Conservation (phyloP, 1,140 invertebrate species). For the Brachionus koreanus region DNA sequence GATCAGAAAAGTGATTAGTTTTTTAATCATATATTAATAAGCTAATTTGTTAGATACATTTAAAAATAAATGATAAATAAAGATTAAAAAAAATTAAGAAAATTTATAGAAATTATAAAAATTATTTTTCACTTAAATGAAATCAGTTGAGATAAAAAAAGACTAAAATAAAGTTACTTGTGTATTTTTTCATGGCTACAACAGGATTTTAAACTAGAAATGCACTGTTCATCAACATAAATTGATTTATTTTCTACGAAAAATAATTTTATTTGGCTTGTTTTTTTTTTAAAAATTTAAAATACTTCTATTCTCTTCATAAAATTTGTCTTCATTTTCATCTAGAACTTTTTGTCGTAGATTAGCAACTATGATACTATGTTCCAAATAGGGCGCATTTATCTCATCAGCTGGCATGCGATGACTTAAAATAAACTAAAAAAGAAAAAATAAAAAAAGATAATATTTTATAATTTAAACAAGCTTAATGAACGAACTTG, state of each 20-base stretch:
- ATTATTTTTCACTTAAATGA: no score
- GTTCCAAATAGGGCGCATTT: conserved; percentile 30
- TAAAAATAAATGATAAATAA: no score
- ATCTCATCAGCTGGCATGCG: conserved; percentile 1
- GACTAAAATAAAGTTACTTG: not conserved
- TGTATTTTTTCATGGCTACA: conserved; percentile 3
- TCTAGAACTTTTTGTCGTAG: not conserved
- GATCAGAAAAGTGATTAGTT: no score
- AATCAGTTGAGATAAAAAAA: no score
- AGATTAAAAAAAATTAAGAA: no score
- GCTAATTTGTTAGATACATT: no score
- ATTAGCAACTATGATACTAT: not conserved
- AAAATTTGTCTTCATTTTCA: not conserved
- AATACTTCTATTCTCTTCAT: conserved; percentile 1
- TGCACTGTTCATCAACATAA: not conserved
- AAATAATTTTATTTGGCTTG: not conserved
- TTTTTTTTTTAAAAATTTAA: not conserved
- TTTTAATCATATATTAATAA: no score
- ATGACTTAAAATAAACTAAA: conserved; percentile 29
- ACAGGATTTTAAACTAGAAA: conserved; percentile 6
- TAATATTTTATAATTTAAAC: not conserved
- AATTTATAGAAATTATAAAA: no score
- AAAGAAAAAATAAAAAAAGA: not conserved
- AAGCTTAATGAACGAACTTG: not conserved
- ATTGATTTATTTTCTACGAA: not conserved